phyloP scores from a whole-genome alignment of 2,888 invertebrate genomes.

The Tridacna crocea region DNA sequence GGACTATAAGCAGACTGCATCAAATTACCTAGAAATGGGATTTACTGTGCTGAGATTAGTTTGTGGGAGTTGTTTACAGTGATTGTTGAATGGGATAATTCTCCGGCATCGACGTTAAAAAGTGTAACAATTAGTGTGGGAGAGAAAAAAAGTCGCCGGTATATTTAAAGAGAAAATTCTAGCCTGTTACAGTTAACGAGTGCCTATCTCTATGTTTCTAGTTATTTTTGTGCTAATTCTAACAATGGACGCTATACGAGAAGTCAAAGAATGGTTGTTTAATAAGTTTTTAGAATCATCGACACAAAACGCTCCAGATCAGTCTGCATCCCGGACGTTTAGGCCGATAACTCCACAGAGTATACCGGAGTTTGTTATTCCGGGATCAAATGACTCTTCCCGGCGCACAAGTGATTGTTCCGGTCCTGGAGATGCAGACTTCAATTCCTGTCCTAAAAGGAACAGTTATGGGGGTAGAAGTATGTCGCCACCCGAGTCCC shows the following conservation, averaged over 20 bases:
- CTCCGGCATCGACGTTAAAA: too few species aligned
- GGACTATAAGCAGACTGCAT: too few species aligned
- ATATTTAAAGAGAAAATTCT: neutral
- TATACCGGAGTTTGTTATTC: conserved; percentile 80
- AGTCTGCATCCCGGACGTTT: conserved; percentile 28
- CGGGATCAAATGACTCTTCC: conserved; percentile 74
- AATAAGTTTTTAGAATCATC: conserved; percentile 69
- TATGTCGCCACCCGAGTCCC: conserved; percentile 49
- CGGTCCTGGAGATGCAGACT: conserved; percentile 40
- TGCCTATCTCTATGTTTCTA: conserved; percentile 9
- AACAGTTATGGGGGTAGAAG: conserved; percentile 71
- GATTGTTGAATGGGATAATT: too few species aligned
- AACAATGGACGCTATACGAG: conserved; percentile 75
- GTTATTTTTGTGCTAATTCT: neutral
- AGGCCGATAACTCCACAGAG: conserved; percentile 74
- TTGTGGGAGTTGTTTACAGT: too few species aligned
- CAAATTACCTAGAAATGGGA: too few species aligned
- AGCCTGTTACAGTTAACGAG: neutral
- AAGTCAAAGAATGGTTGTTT: conserved; percentile 77
- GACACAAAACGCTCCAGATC: conserved; percentile 24
- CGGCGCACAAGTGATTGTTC: conserved; percentile 71
- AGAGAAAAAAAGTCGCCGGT: neutral
- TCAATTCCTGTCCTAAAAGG: conserved; percentile 44
- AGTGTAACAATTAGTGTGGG: neutral
- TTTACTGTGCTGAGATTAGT: too few species aligned